These are phyloP conservation scores for Brachymystax lenok DNA, from an alignment of 2,797 vertebrate species.

Conservation along the genomic window DNA sequence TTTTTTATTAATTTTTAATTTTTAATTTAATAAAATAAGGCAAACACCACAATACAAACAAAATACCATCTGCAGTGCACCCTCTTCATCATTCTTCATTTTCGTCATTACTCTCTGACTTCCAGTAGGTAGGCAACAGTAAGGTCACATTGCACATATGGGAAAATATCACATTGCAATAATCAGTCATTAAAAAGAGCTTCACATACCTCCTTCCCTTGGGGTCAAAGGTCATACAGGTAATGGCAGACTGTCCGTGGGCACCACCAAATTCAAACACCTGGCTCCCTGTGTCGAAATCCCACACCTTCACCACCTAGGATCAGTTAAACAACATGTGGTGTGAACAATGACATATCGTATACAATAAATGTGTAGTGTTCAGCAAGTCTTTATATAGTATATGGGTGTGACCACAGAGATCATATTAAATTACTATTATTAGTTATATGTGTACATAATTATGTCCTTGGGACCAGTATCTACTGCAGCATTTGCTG, in stretches of 20 bases:
- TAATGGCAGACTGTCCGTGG: conserved; percentile 63
- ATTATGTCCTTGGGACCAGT: background rate
- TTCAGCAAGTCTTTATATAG: background rate
- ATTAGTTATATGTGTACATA: background rate
- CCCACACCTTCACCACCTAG: conserved; percentile 78
- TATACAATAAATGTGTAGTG: background rate
- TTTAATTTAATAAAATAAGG: background rate
- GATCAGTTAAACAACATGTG: conserved; percentile 9
- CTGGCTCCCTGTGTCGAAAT: conserved; percentile 75
- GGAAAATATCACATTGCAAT: background rate
- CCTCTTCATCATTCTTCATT: background rate
- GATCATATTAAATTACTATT: no score
- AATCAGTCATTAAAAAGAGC: background rate
- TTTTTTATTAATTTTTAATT: background rate
- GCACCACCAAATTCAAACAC: conserved; percentile 75
- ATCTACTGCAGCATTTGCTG: background rate
- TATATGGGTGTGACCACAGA: no score
- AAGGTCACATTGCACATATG: background rate
- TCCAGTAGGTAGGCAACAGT: background rate
- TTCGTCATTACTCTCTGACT: background rate
- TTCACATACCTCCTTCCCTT: conserved; percentile 72
- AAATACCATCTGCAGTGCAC: background rate
- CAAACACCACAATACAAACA: background rate
- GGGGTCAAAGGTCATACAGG: conserved; percentile 77
- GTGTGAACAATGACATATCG: background rate